Percentiles rank a stretch among this genome's conserved stretches.
These are phyloP conservation scores for Synergus umbraculus DNA, from an alignment of 2,888 invertebrate genomes.

Conservation along the genomic window DNA sequence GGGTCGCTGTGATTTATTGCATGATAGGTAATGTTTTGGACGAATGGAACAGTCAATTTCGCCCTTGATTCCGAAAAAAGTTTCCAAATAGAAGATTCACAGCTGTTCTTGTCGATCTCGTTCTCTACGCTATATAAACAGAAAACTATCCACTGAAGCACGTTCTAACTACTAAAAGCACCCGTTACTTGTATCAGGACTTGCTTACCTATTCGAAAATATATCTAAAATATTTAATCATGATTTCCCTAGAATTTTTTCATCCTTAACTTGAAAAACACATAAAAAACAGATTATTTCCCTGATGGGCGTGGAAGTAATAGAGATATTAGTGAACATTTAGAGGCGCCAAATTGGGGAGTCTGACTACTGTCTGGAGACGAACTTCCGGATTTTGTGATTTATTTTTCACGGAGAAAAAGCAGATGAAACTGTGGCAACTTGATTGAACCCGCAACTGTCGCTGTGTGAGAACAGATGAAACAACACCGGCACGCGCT, in stretches of 20 bases:
- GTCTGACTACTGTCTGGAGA: slow-evolving; percentile 22
- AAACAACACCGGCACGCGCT: slow-evolving; percentile 68
- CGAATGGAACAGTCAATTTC: neutral
- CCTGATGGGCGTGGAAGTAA: slow-evolving; percentile 6
- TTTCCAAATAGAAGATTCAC: neutral
- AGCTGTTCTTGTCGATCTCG: slow-evolving; percentile 17
- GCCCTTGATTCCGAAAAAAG: slow-evolving; percentile 9
- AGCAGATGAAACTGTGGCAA: slow-evolving; percentile 51
- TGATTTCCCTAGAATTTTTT: neutral
- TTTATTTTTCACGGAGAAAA: slow-evolving; percentile 50
- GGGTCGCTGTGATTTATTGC: slow-evolving; percentile 3
- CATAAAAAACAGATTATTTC: neutral
- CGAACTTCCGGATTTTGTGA: slow-evolving; percentile 45
- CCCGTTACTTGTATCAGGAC: neutral
- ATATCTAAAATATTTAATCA: neutral
- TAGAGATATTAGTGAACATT: neutral
- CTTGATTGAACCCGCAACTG: slow-evolving; percentile 45
- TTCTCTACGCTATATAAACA: neutral
- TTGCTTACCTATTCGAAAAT: neutral
- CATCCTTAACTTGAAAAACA: neutral
- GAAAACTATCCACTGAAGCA: neutral
- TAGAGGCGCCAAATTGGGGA: slow-evolving; percentile 17
- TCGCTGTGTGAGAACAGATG: slow-evolving; percentile 63
- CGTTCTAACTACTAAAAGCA: neutral
- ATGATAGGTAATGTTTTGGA: slow-evolving; percentile 13